A percentile compares a stretch with the other conserved stretches of the same genome.
These are phyloP conservation scores for Manis pentadactyla DNA, from an alignment of 2,797 vertebrate species.

Conservation along the genomic window DNA sequence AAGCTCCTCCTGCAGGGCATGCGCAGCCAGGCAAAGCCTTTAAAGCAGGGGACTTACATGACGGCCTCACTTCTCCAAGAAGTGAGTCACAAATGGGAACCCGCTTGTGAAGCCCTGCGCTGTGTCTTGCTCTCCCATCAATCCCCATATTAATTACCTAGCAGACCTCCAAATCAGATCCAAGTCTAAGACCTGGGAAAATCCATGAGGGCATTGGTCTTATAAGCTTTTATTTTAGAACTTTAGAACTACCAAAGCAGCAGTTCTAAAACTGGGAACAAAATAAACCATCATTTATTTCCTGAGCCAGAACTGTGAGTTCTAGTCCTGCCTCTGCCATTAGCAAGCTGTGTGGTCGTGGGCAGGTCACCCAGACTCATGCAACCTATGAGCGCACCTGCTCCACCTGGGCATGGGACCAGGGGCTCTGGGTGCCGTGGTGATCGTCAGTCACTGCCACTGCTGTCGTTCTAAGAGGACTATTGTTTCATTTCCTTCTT, in stretches of 20 bases:
- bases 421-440: neutral
- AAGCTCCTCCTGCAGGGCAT: neutral
- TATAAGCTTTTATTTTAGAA: too few relatives aligned
- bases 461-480: neutral
- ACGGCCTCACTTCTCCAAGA: neutral
- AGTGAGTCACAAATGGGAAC: neutral
- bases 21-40: neutral
- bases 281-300: neutral
- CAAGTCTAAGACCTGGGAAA: neutral
- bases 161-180: neutral
- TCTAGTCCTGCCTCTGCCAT: neutral
- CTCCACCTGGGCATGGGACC: neutral
- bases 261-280: neutral
- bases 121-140: neutral
- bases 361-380: neutral
- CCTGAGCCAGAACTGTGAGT: neutral
- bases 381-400: neutral
- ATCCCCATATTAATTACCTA: neutral
- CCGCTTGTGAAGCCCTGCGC: neutral
- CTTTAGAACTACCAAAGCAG: neutral
- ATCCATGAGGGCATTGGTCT: neutral
- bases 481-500: neutral
- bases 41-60: neutral
- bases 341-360: neutral
- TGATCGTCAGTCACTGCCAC: rapidly evolving